A percentile compares a stretch with the other conserved stretches of the same genome.
phyloP scores from a whole-genome alignment of 2,797 vertebrate species.

The Schizopygopsis pylzovi region DNA sequence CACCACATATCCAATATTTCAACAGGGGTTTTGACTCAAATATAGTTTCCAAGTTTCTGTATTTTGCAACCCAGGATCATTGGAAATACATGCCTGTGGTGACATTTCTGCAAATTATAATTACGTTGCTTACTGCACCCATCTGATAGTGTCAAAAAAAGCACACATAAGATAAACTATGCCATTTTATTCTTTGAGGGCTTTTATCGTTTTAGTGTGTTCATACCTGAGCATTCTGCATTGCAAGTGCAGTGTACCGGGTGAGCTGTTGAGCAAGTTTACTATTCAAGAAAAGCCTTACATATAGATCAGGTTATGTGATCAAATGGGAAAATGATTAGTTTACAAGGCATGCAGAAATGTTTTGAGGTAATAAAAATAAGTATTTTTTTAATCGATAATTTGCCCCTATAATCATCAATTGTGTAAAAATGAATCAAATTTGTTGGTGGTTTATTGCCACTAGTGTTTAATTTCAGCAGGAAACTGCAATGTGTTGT shows the following conservation, averaged over 20 bases:
- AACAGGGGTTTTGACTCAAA: neutral
- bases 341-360: neutral
- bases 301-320: neutral
- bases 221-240: neutral
- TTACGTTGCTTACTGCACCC: neutral
- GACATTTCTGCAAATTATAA: neutral
- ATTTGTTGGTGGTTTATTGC: neutral
- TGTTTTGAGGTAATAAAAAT: neutral
- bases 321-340: neutral
- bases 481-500: neutral
- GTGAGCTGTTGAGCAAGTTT: neutral
- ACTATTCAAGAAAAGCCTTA: neutral
- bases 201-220: neutral
- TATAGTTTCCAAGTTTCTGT: neutral
- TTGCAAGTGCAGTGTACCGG: neutral
- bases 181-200: neutral
- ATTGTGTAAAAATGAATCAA: neutral
- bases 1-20: neutral
- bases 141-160: neutral
- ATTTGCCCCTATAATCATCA: neutral
- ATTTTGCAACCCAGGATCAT: neutral
- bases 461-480: neutral
- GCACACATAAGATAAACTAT: neutral
- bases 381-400: neutral
- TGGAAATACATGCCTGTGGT: neutral